phyloP scores from a whole-genome alignment of 2,888 invertebrate genomes.

The Thera britannica region DNA sequence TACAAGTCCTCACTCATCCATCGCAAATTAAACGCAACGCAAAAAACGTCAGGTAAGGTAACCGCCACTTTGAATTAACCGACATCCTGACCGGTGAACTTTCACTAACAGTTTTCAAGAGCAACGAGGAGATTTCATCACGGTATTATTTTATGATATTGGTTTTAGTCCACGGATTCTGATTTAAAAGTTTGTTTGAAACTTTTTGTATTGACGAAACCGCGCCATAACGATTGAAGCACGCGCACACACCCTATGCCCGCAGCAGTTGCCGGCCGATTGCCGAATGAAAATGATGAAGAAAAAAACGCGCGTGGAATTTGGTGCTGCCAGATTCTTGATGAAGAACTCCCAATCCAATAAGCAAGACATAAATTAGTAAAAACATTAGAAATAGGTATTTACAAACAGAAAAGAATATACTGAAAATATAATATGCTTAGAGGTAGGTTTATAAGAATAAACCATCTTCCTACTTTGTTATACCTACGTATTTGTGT shows the following conservation, averaged over 20 bases:
- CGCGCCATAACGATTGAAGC: conserved; percentile 69
- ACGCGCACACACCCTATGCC: conserved; percentile 42
- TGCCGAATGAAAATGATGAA: conserved; percentile 53
- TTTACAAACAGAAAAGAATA: too few species aligned
- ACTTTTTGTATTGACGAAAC: conserved; percentile 74
- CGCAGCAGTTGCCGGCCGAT: conserved; percentile 69
- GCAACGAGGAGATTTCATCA: conserved; percentile 51
- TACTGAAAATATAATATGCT: too few species aligned
- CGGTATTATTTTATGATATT: conserved; percentile 43
- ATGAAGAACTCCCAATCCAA: conserved; percentile 22
- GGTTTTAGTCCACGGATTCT: conserved; percentile 58
- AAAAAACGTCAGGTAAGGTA: conserved; percentile 85
- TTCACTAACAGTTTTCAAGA: conserved; percentile 63
- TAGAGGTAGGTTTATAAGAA: too few species aligned
- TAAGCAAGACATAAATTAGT: not conserved
- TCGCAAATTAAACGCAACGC: conserved; percentile 80
- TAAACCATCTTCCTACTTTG: too few species aligned
- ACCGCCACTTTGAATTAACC: conserved; percentile 84
- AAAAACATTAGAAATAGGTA: too few species aligned
- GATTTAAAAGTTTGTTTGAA: conserved; percentile 72
- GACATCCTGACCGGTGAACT: conserved; percentile 80
- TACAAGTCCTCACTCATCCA: conserved; percentile 75
- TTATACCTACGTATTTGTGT: too few species aligned
- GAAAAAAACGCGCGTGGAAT: conserved; percentile 42
- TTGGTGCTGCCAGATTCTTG: conserved; percentile 56